Percentiles rank a stretch among this genome's conserved stretches.
phyloP scores from a whole-genome alignment of 2,888 invertebrate genomes.

The Leptopilina myrica region DNA sequence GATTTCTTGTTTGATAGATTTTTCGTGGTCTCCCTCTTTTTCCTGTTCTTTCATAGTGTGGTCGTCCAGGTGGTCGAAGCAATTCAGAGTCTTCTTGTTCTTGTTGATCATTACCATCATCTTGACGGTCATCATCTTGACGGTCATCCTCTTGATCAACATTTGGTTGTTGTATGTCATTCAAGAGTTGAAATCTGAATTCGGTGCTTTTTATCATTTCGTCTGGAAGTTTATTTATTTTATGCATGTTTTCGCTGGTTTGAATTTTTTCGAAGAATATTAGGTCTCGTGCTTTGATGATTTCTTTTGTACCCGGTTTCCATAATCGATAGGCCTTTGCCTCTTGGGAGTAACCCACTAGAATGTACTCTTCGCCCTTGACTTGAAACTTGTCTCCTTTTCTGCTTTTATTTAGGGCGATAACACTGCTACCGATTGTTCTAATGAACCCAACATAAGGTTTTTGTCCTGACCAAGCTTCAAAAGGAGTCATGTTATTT shows the following conservation, averaged over 20 bases:
- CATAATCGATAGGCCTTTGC: conserved; percentile 60
- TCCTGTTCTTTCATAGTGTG: not conserved
- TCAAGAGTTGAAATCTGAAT: no score
- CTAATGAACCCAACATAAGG: conserved; percentile 50
- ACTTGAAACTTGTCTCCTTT: conserved; percentile 54
- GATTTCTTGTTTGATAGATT: not conserved
- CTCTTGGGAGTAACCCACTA: conserved; percentile 53
- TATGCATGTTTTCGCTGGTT: not conserved
- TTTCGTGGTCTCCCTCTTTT: conserved; percentile 13
- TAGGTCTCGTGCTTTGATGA: conserved; percentile 55
- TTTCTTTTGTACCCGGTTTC: conserved; percentile 50
- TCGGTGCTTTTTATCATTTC: no score
- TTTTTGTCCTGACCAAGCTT: conserved; percentile 47
- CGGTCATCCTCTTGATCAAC: no score
- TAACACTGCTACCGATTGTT: conserved; percentile 51
- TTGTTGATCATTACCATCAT: no score
- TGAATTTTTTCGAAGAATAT: conserved; percentile 47
- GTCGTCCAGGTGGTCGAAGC: not conserved
- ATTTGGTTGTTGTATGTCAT: no score
- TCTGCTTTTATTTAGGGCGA: conserved; percentile 52
- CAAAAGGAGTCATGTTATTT: conserved; percentile 53
- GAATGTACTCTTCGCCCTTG: conserved; percentile 51
- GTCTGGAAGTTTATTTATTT: no score
- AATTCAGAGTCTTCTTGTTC: not conserved
- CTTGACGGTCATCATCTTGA: no score